A percentile compares a stretch with the other conserved stretches of the same genome.
These are phyloP conservation scores for Galerucella pusilla DNA, from an alignment of 2,888 invertebrate species.

Conservation along the genomic window DNA sequence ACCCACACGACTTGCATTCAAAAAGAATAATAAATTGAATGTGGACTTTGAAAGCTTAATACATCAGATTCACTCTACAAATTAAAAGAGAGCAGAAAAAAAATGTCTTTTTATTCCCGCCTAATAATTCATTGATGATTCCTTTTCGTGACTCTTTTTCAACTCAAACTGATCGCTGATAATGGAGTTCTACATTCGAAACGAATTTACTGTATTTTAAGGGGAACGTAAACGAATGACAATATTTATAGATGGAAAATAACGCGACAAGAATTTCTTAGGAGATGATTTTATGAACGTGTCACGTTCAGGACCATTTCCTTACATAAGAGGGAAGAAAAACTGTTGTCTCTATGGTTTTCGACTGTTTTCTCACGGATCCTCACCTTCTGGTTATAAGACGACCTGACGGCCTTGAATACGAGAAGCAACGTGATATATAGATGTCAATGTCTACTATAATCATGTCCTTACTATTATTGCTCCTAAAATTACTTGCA, in stretches of 20 bases:
- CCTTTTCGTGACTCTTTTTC: constrained; percentile 27
- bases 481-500: no score
- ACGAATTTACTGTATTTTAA: background rate
- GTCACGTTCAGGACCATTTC: no score
- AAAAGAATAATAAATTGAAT: background rate
- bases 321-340: no score
- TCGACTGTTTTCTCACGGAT: no score
- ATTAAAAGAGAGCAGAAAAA: constrained; percentile 28
- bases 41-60: constrained; percentile 5
- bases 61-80: constrained; percentile 20
- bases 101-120: constrained; percentile 21
- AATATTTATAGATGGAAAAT: background rate
- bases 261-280: no score
- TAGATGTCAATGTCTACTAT: no score
- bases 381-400: no score
- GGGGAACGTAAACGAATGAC: background rate
- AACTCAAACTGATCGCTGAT: constrained; percentile 39
- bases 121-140: constrained; percentile 38
- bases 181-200: constrained; percentile 16
- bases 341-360: no score
- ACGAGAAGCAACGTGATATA: no score
- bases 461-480: no score
- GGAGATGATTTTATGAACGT: no score
- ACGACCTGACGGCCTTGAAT: no score
- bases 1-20: background rate